These are phyloP conservation scores for Myotis brandtii DNA, from an alignment of 2,113 vertebrate genomes.

Conservation along the genomic window DNA sequence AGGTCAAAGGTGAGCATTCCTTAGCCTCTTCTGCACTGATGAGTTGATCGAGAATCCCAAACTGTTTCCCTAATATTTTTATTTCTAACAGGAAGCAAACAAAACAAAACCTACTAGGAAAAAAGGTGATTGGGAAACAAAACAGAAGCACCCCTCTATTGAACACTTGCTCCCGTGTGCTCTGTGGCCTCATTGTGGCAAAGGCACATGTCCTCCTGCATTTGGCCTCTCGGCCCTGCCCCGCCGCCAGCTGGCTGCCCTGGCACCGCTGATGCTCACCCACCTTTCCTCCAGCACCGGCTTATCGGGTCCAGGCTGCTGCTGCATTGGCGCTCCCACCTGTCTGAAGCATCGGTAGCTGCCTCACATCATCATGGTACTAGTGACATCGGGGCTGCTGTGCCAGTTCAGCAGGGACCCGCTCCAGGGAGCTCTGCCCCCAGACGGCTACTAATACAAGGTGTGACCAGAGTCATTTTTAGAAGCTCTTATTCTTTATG, in stretches of 20 bases:
- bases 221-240: fast-evolving
- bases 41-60: background rate
- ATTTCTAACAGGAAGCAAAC: background rate
- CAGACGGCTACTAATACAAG: background rate
- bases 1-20: background rate
- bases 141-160: fast-evolving
- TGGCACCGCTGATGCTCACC: fast-evolving
- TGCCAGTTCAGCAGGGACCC: background rate
- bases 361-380: background rate
- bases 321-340: fast-evolving
- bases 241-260: background rate
- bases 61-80: background rate
- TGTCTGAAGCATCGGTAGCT: background rate
- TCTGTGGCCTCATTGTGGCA: background rate
- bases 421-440: background rate
- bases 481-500: background rate
- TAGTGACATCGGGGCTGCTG: background rate
- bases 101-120: background rate
- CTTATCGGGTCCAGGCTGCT: background rate
- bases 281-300: background rate
- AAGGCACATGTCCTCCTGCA: background rate
- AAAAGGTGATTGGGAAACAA: background rate
- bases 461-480: fast-evolving
- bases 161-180: fast-evolving
- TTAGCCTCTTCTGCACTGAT: background rate